Percentiles rank a stretch among this genome's conserved stretches.
Conservation (phyloP, 2,113 vertebrate species). For the Chloropsis hardwickii region DNA sequence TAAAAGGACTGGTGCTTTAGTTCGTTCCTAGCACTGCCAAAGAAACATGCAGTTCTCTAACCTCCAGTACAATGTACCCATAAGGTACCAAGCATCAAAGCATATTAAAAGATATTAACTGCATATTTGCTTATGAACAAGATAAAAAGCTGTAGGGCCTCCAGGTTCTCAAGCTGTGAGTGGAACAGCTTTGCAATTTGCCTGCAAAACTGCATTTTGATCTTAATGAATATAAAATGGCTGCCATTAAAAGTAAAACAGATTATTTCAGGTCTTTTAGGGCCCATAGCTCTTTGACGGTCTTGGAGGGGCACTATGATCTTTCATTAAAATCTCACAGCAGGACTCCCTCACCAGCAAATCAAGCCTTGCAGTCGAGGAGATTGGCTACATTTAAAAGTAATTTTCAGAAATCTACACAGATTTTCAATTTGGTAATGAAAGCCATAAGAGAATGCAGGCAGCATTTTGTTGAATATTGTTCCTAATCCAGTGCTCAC, state of each 20-base stretch:
- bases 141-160: slow-evolving; percentile 91
- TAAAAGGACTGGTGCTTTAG: slow-evolving; percentile 76
- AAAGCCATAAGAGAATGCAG: slow-evolving; percentile 83
- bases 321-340: slow-evolving; percentile 98
- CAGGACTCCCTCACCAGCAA: slow-evolving; percentile 87
- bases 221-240: slow-evolving; percentile 99
- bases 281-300: slow-evolving; percentile 90
- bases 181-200: slow-evolving; percentile 99
- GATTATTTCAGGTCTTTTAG: slow-evolving; percentile 96
- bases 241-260: slow-evolving; percentile 98
- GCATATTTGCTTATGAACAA: slow-evolving; percentile 91
- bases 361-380: slow-evolving; percentile 88
- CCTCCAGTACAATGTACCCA: slow-evolving; percentile 82
- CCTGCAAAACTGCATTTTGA: slow-evolving; percentile 98
- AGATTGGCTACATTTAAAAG: slow-evolving; percentile 94
- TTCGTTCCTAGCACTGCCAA: slow-evolving; percentile 78
- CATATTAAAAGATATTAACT: slow-evolving; percentile 97
- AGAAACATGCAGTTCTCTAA: slow-evolving; percentile 78
- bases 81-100: slow-evolving; percentile 87
- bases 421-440: slow-evolving; percentile 89
- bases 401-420: slow-evolving; percentile 94
- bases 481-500: slow-evolving; percentile 80
- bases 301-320: slow-evolving; percentile 95
- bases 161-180: slow-evolving; percentile 97
- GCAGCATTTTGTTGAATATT: slow-evolving; percentile 81